phyloP scores from a whole-genome alignment of 1,140 invertebrate genomes.

The Coenobita brevimanus region DNA sequence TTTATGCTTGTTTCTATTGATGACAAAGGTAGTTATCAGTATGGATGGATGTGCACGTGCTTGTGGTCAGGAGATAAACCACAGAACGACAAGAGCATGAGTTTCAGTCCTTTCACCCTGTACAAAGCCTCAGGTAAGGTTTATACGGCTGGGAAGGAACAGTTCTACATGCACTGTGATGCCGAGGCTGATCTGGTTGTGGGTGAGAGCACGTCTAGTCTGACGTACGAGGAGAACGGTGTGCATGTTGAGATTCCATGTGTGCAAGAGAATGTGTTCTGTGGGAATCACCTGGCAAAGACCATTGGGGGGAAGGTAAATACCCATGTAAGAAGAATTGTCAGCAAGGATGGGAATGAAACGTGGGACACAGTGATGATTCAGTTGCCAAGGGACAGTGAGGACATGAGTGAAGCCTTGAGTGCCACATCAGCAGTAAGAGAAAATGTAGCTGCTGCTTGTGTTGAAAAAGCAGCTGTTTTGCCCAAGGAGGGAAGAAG shows the following conservation, averaged over 20 bases:
- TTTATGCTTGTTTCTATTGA: slow-evolving; percentile 6
- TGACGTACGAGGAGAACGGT: background rate
- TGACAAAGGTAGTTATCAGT: background rate
- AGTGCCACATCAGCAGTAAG: too few relatives aligned
- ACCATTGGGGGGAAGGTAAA: slow-evolving; percentile 23
- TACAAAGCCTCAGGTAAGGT: background rate
- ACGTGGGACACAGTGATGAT: slow-evolving; percentile 1
- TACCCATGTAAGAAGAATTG: background rate
- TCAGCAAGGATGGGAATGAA: background rate
- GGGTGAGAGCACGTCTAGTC: background rate
- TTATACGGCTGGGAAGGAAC: slow-evolving; percentile 1
- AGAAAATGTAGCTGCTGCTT: too few relatives aligned
- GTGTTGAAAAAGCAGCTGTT: too few relatives aligned
- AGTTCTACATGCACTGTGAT: slow-evolving; percentile 26
- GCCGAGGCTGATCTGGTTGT: background rate
- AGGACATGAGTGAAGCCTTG: too few relatives aligned
- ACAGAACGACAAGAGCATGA: background rate
- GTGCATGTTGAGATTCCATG: background rate
- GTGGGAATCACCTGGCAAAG: slow-evolving; percentile 10
- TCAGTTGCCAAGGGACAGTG: background rate
- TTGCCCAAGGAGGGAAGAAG: too few relatives aligned
- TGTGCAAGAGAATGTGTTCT: background rate
- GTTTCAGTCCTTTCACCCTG: background rate
- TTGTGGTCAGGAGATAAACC: slow-evolving; percentile 22
- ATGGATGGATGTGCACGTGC: slow-evolving; percentile 33